Evolutionary conservation across 2,113 vertebrate species (phyloP).

Genomic region (Tretioscincus oriximinensis): DNA sequence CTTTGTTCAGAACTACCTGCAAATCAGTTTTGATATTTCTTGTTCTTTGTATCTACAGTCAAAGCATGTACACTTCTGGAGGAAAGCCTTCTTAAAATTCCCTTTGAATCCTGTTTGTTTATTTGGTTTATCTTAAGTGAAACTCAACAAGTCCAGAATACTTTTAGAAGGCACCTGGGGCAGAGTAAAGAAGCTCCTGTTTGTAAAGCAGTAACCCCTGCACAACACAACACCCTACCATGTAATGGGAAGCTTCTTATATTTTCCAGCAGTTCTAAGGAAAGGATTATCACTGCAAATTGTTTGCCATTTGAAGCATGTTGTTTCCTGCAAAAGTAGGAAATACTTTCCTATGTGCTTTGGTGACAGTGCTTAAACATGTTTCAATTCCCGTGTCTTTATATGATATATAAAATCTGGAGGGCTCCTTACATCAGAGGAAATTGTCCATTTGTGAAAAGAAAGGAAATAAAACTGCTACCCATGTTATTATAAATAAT

Average conservation of each 20-base stretch:
- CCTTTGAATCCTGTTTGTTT: slow-evolving; percentile 17
- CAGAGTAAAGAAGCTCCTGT: slow-evolving; percentile 27
- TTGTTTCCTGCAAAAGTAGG: slow-evolving; percentile 29
- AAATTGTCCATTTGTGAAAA: neutral
- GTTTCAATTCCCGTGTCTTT: neutral
- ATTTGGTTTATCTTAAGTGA: slow-evolving; percentile 26
- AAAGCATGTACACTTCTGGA: neutral
- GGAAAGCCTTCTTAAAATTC: slow-evolving; percentile 17
- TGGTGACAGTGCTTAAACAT: neutral
- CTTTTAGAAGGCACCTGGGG: neutral
- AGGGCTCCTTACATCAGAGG: neutral
- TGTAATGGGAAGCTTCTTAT: slow-evolving; percentile 50
- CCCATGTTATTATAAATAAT: slow-evolving; percentile 8
- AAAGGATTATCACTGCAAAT: slow-evolving; percentile 26
- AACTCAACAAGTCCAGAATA: slow-evolving; percentile 35
- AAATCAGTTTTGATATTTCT: slow-evolving; percentile 37
- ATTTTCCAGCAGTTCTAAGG: slow-evolving; percentile 34
- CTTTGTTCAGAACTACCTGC: slow-evolving; percentile 32
- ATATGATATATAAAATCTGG: neutral
- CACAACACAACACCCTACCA: too few relatives aligned
- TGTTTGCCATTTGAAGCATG: slow-evolving; percentile 29
- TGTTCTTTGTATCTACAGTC: slow-evolving; percentile 48
- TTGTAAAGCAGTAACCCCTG: slow-evolving; percentile 51
- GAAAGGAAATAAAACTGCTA: neutral
- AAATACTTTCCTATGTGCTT: slow-evolving; percentile 8